These are phyloP conservation scores for Apamea monoglypha DNA, from an alignment of 2,888 invertebrate species.

Conservation along the genomic window DNA sequence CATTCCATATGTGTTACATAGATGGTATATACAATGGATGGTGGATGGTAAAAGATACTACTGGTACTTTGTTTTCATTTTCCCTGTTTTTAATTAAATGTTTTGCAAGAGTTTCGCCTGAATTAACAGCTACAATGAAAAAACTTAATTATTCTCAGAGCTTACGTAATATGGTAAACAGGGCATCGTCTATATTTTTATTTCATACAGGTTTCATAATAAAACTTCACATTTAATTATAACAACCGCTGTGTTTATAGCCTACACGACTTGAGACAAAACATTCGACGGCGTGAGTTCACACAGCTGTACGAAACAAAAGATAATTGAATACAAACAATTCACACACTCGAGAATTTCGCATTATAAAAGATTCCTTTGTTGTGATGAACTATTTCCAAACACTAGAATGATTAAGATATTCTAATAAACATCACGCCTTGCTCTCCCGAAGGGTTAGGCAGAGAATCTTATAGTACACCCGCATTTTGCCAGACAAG, in stretches of 20 bases:
- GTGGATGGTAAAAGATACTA: too few species aligned
- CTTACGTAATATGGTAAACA: conserved; percentile 13
- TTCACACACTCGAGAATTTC: conserved; percentile 60
- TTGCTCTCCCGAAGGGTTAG: neutral
- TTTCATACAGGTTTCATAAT: conserved; percentile 39
- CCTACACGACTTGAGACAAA: conserved; percentile 39
- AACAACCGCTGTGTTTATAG: conserved; percentile 37
- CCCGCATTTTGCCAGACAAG: neutral
- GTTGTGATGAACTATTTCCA: conserved; percentile 55
- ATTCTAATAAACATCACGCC: conserved; percentile 11
- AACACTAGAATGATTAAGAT: conserved; percentile 37
- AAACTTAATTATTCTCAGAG: neutral
- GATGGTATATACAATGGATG: too few species aligned
- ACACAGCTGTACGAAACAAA: conserved; percentile 57
- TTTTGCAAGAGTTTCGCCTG: neutral
- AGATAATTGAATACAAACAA: conserved; percentile 55
- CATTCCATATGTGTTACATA: too few species aligned
- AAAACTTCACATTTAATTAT: conserved; percentile 35
- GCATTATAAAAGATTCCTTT: conserved; percentile 61
- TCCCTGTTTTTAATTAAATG: conserved; percentile 5
- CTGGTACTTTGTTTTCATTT: neutral
- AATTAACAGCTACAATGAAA: conserved; percentile 1
- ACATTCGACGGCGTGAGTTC: conserved; percentile 53
- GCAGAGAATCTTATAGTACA: neutral
- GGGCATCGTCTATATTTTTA: conserved; percentile 18